Evolutionary conservation across 2,888 invertebrate species (phyloP).

Genomic region (Drosophila atroscutellata): DNA sequence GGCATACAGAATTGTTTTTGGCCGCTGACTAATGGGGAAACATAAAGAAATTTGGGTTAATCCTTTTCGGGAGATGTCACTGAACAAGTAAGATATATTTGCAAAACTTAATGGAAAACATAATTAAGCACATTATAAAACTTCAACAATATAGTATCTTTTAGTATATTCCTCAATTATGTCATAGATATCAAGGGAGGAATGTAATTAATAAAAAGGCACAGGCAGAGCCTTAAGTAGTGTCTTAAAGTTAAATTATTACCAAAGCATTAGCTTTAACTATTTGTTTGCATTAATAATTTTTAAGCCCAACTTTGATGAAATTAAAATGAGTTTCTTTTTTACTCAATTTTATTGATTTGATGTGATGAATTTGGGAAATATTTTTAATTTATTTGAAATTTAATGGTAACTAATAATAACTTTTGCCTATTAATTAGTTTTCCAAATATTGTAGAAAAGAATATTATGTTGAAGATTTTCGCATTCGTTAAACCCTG

Average conservation of each 20-base stretch:
- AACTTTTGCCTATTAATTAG: neutral
- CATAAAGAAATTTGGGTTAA: slow-evolving; percentile 46
- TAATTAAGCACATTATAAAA: slow-evolving; percentile 8
- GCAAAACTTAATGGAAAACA: slow-evolving; percentile 4
- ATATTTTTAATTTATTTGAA: neutral
- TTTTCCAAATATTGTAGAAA: neutral
- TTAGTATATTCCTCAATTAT: neutral
- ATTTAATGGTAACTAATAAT: neutral
- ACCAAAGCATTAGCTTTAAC: no score
- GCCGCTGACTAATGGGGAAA: slow-evolving; percentile 24
- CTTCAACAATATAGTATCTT: neutral
- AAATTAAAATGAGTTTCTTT: neutral
- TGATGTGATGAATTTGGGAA: neutral
- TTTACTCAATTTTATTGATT: neutral
- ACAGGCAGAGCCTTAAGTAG: neutral
- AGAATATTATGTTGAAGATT: neutral
- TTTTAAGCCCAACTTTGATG: neutral
- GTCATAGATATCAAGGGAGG: neutral
- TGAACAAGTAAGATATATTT: slow-evolving; percentile 4
- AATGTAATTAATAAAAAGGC: neutral
- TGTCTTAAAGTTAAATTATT: neutral
- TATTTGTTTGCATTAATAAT: neutral
- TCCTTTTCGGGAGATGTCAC: slow-evolving; percentile 39
- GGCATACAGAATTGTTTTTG: slow-evolving; percentile 49
- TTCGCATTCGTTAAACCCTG: neutral